Evolutionary conservation across 2,113 vertebrate species (phyloP).

Genomic region (Malurus elegans): DNA sequence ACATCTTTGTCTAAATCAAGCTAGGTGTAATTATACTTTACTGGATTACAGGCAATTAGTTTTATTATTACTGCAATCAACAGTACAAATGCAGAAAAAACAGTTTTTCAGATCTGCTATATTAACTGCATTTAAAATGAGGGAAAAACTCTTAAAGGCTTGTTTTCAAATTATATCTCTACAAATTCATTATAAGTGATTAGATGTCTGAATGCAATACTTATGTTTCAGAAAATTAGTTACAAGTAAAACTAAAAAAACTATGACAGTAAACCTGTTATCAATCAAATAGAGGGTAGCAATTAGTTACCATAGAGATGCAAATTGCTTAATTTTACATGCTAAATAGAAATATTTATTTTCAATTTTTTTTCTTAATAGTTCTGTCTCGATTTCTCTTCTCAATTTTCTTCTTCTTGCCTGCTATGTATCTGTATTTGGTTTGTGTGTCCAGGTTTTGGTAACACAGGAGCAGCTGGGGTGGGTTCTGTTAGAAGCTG

Average conservation of each 20-base stretch:
- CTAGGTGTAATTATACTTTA: constrained; percentile 39
- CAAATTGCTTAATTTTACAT: not conserved
- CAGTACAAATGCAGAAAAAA: constrained; percentile 4
- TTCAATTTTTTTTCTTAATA: not conserved
- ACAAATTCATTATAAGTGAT: constrained; percentile 18
- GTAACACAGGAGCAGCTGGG: not conserved
- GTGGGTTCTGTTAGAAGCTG: not conserved
- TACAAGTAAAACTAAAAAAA: not conserved
- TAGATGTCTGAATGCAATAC: not conserved
- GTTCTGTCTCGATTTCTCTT: not conserved
- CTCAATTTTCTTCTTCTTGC: not conserved
- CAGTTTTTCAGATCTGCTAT: not conserved
- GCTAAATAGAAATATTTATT: not conserved
- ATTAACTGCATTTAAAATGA: constrained; percentile 21
- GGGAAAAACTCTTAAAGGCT: not conserved
- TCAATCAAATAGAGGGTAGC: not conserved
- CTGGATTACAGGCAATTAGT: constrained; percentile 34
- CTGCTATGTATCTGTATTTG: not conserved
- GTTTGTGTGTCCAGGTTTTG: not conserved
- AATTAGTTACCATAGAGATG: not conserved
- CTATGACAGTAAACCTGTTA: not conserved
- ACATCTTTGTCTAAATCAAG: constrained; percentile 31
- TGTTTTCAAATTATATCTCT: constrained; percentile 9
- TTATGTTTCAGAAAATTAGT: not conserved
- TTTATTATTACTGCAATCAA: constrained; percentile 54